Percentiles rank a stretch among this genome's conserved stretches.
These are phyloP conservation scores for Florisuga fusca DNA, from an alignment of 2,797 vertebrate genomes.

Conservation along the genomic window DNA sequence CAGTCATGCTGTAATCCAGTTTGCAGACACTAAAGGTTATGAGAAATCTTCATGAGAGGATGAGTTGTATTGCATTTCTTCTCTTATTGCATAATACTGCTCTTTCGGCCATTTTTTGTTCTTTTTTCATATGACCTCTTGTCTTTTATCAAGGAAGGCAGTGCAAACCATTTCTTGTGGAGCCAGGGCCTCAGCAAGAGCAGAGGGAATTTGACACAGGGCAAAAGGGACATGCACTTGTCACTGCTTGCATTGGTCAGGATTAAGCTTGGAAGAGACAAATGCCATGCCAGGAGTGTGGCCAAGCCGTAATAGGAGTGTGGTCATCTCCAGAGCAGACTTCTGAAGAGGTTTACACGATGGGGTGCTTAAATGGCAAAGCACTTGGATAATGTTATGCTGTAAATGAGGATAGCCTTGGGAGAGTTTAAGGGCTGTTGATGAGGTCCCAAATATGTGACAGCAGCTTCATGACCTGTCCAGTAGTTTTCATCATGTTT, in stretches of 20 bases:
- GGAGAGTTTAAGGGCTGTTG: neutral
- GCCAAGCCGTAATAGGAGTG: rapidly evolving
- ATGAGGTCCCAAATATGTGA: neutral
- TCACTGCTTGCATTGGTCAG: neutral
- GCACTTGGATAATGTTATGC: rapidly evolving
- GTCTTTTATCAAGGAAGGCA: neutral
- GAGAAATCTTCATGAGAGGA: neutral
- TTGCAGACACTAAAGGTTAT: neutral
- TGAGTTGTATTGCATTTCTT: slow-evolving; percentile 18
- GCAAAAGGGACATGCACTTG: rapidly evolving
- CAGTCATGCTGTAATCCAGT: neutral
- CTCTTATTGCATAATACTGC: slow-evolving; percentile 46
- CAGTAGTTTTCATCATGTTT: neutral
- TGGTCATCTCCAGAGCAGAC: neutral
- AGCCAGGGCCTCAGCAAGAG: neutral
- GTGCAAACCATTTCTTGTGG: neutral
- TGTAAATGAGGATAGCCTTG: neutral
- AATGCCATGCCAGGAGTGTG: neutral
- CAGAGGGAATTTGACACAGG: neutral
- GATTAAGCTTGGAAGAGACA: neutral
- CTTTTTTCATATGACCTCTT: slow-evolving; percentile 11
- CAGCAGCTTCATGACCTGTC: neutral
- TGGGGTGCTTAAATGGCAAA: neutral
- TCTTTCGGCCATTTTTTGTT: slow-evolving; percentile 26
- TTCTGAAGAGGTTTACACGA: neutral